These are phyloP conservation scores for Gambusia yucatana DNA, from an alignment of 2,797 vertebrate genomes.

Conservation along the genomic window DNA sequence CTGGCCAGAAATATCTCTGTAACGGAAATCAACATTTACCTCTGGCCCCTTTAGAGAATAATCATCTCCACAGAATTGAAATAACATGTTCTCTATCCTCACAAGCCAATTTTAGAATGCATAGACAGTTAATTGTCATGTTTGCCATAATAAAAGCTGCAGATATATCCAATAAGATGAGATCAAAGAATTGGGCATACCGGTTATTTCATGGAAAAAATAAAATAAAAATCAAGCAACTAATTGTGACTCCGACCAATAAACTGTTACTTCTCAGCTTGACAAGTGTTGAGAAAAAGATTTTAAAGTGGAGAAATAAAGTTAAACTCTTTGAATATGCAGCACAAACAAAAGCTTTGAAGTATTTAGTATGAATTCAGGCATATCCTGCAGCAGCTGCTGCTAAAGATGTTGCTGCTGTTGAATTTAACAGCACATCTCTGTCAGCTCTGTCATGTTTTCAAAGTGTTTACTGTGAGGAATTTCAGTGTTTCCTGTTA, in stretches of 20 bases:
- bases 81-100: not conserved
- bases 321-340: not conserved
- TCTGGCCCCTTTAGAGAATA: not conserved
- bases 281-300: not conserved
- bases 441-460: not conserved
- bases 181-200: not conserved
- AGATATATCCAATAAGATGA: not conserved
- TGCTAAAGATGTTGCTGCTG: not conserved
- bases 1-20: not conserved
- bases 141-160: not conserved
- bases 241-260: not conserved
- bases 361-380: not conserved
- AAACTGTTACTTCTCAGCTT: not conserved
- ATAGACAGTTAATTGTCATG: not conserved
- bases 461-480: not conserved
- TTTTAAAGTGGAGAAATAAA: conserved; percentile 1
- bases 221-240: not conserved
- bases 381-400: not conserved
- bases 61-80: not conserved
- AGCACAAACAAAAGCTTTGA: not conserved
- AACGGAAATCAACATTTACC: not conserved
- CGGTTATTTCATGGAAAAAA: not conserved
- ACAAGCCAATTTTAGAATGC: not conserved
- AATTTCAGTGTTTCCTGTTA: not conserved
- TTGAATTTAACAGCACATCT: not conserved